Conservation (phyloP, 2,797 vertebrate genomes). For the Huso huso region DNA sequence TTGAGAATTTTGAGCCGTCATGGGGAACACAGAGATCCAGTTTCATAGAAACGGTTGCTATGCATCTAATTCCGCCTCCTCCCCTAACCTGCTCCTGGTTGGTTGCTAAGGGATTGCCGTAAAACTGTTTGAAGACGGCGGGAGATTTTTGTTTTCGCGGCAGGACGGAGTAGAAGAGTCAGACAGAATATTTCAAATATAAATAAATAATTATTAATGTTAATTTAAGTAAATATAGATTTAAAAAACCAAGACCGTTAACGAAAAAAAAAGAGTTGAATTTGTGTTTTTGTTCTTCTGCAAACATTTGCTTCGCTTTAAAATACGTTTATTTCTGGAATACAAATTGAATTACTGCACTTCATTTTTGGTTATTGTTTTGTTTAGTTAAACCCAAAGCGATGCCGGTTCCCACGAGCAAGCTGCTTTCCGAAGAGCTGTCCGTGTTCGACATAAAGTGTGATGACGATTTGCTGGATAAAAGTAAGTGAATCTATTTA, state of each 20-base stretch:
- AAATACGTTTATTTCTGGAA: no score
- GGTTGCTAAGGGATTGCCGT: conserved; percentile 14
- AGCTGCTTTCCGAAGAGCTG: conserved; percentile 48
- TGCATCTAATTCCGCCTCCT: no score
- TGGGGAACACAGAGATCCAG: no score
- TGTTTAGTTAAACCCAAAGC: not conserved
- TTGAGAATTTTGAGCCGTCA: no score
- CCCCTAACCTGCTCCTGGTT: not conserved
- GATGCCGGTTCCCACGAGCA: conserved; percentile 44
- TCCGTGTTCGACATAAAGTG: conserved; percentile 47
- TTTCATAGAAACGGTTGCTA: no score
- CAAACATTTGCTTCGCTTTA: no score
- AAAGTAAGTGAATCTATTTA: conserved; percentile 43
- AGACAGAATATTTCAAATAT: not conserved
- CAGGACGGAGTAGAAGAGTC: not conserved
- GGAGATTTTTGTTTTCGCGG: conserved; percentile 16
- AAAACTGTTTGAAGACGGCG: conserved; percentile 15
- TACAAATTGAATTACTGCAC: no score
- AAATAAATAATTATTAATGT: not conserved
- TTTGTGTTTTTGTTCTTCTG: not conserved
- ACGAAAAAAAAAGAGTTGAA: no score
- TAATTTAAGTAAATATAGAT: not conserved
- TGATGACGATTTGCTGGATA: conserved; percentile 52
- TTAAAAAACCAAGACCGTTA: not conserved
- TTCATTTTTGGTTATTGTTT: no score